Evolutionary conservation across 2,113 vertebrate species (phyloP), one percentile per base, ranked within the genome.

Genomic region (Mus pahari): DNA sequence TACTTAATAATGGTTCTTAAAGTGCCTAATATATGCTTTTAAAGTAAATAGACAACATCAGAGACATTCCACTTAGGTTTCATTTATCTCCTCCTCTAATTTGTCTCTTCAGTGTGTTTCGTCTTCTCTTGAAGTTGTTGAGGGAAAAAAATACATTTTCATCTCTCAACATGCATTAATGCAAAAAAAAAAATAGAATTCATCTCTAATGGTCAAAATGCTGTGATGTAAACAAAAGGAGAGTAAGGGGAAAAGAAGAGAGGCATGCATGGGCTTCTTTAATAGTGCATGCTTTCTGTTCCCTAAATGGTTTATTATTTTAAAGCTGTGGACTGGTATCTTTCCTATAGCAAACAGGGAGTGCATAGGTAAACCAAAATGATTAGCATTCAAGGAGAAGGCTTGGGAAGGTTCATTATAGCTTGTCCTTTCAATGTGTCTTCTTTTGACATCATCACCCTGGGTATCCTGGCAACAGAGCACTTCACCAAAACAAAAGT

Each of bases 401-500:
- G 64, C 94, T 97, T 84, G 6, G 45, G 87, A 86, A 84, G 97
- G 94, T 70, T 97, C 97, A 79, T 88, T 96, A 91, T 97, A 97
- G 89, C 95, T 96, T 97, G 95, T 98, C 96, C 96, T 98, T 98
- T 98, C 89, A 96, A 75, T 89, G 97, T 97, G 95, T 97, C 94
- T 94, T 93, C 92, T 98, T 98, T 96, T 97, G 98, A 98, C 98
- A 98, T 97, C 97, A 98, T 98, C 93, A 92, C 90, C 97, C 96
- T 92, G 95, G 97, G 97, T 98, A 96, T 97, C 98, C 96, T 96
- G 98, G 98, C 98, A 98, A 98, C 98, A 98, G 94, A 94, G 68
- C 55, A 94, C 90, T 98, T 98, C 92, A 97, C 73, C 96, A 92
- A 98, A 98, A 98, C 91, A 98, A 95, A 98, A 98, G 88, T 96